phyloP scores from a whole-genome alignment of 1,140 invertebrate genomes.

The Drosophila watanabei region DNA sequence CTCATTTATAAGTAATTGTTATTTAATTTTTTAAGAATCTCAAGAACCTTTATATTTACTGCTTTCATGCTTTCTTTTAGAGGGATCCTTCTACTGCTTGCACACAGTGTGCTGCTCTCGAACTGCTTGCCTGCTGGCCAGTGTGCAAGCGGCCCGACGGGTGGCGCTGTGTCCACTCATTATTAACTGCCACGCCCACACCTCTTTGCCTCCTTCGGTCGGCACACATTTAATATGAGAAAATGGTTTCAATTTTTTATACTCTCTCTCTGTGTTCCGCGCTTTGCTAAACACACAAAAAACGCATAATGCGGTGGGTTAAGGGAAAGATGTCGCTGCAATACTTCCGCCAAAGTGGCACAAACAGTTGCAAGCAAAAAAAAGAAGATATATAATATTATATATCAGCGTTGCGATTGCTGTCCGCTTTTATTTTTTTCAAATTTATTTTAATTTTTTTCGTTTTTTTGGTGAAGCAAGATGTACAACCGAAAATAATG shows the following conservation, averaged over 20 bases:
- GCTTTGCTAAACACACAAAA: slow-evolving; percentile 59
- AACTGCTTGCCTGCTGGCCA: not conserved
- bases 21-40: not conserved
- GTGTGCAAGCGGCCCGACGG: slow-evolving; percentile 9
- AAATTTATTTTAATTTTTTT: slow-evolving; percentile 10
- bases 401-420: slow-evolving; percentile 40
- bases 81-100: not conserved
- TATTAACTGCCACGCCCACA: slow-evolving; percentile 61
- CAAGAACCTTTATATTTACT: not conserved
- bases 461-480: slow-evolving; percentile 22
- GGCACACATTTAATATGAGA: slow-evolving; percentile 82
- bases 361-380: slow-evolving; percentile 56
- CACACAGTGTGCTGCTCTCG: not conserved
- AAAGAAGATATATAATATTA: slow-evolving; percentile 45
- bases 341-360: slow-evolving; percentile 81
- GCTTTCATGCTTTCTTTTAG: not conserved
- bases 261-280: slow-evolving; percentile 31
- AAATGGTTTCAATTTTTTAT: slow-evolving; percentile 82
- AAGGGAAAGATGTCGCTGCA: slow-evolving; percentile 66
- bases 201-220: slow-evolving; percentile 39
- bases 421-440: slow-evolving; percentile 12
- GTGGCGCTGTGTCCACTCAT: slow-evolving; percentile 44
- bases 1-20: no score
- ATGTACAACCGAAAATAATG: slow-evolving; percentile 65
- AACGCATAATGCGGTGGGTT: slow-evolving; percentile 51